These are phyloP conservation scores for Axis porcinus DNA, from an alignment of 2,113 vertebrate species.

Conservation along the genomic window DNA sequence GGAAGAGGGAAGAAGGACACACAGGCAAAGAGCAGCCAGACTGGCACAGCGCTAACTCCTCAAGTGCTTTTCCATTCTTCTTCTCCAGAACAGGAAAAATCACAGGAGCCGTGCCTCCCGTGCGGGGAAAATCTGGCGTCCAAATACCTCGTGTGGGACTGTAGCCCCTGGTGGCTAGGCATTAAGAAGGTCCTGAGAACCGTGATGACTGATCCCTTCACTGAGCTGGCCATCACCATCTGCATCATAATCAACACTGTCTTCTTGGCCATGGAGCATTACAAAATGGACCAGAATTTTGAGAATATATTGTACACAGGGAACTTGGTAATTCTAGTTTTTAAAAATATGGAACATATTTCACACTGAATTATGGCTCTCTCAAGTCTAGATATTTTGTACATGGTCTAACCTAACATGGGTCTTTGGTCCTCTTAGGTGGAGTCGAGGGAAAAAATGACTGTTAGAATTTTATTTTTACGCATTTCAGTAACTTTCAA, in stretches of 20 bases:
- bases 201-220: slow-evolving; percentile 91
- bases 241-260: slow-evolving; percentile 94
- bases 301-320: slow-evolving; percentile 81
- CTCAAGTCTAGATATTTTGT: not conserved
- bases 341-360: not conserved
- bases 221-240: slow-evolving; percentile 90
- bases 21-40: not conserved
- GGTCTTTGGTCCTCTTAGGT: not conserved
- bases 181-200: slow-evolving; percentile 86
- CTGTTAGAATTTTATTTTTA: not conserved
- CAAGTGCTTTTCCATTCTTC: not conserved
- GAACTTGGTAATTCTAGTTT: slow-evolving; percentile 84
- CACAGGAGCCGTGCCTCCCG: slow-evolving; percentile 85
- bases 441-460: not conserved
- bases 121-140: slow-evolving; percentile 84
- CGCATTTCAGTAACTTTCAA: not conserved
- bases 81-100: slow-evolving; percentile 88
- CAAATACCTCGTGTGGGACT: slow-evolving; percentile 92
- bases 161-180: slow-evolving; percentile 85
- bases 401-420: not conserved
- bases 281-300: slow-evolving; percentile 75
- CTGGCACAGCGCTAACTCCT: not conserved
- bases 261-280: slow-evolving; percentile 93
- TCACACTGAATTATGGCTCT: not conserved
- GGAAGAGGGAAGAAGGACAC: not conserved